Conservation (phyloP, 2,113 vertebrate genomes). For the Gnathonemus echidnorhynchus region DNA sequence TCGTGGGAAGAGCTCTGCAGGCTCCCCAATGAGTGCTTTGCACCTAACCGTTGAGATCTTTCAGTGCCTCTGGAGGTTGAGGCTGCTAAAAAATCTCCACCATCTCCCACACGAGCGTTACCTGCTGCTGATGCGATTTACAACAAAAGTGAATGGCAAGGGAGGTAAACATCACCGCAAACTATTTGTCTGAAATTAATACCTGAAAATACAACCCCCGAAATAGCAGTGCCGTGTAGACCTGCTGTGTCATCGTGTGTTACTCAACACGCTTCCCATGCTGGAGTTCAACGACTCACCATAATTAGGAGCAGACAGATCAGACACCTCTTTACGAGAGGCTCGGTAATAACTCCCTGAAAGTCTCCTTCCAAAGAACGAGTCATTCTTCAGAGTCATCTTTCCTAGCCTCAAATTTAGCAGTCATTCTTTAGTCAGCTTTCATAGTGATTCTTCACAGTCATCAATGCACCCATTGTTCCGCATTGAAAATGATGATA, state of each 20-base stretch:
- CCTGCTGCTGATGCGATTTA: background rate
- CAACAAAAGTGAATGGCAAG: background rate
- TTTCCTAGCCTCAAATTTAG: slow-evolving; percentile 7
- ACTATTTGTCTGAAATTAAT: background rate
- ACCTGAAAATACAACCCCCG: background rate
- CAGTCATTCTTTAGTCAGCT: background rate
- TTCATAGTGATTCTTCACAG: background rate
- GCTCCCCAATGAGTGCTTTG: background rate
- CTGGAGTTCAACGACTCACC: background rate
- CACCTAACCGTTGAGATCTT: background rate
- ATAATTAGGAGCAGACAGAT: background rate
- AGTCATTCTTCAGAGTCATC: background rate
- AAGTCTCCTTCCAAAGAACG: background rate
- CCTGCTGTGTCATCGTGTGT: background rate
- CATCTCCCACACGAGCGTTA: background rate
- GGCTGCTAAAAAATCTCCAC: background rate
- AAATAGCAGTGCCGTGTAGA: background rate
- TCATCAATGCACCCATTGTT: background rate
- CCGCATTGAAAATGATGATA: background rate
- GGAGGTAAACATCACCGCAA: background rate
- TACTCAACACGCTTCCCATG: background rate
- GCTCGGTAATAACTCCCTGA: background rate
- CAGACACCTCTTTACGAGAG: background rate
- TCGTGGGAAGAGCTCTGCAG: background rate
- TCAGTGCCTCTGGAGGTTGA: background rate